Evolutionary conservation across 1,140 invertebrate genomes (phyloP).

Genomic region (Drosophila arawakana): DNA sequence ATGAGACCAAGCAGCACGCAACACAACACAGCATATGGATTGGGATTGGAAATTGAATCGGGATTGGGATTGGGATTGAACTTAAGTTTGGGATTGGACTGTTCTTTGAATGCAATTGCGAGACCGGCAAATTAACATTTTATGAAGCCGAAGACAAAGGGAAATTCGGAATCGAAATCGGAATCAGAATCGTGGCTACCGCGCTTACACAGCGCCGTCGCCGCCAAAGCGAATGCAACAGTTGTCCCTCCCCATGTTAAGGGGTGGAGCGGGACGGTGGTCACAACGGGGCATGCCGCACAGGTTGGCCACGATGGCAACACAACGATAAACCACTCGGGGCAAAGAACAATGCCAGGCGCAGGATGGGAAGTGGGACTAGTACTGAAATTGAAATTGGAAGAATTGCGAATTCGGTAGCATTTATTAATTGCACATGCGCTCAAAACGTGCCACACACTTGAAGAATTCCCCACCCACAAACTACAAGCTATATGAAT

Average conservation of each 20-base stretch:
- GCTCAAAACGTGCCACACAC: conserved; percentile 68
- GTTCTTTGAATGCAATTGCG: conserved; percentile 76
- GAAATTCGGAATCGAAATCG: conserved; percentile 71
- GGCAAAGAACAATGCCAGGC: conserved; percentile 57
- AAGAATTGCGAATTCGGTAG: conserved; percentile 56
- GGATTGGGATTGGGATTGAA: conserved; percentile 23
- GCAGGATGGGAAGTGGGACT: background rate
- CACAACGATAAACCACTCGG: conserved; percentile 61
- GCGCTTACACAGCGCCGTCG: conserved; percentile 65
- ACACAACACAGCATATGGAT: conserved; percentile 25
- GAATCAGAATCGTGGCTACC: conserved; percentile 78
- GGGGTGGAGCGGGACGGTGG: background rate
- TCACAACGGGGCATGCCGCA: conserved; percentile 5
- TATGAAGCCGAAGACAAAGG: conserved; percentile 80
- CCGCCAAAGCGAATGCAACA: conserved; percentile 58
- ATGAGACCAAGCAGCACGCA: conserved; percentile 46
- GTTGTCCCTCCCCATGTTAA: background rate
- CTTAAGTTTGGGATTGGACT: conserved; percentile 22
- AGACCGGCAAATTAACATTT: conserved; percentile 79
- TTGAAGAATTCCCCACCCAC: background rate
- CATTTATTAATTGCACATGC: conserved; percentile 82
- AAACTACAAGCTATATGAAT: background rate
- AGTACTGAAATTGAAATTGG: conserved; percentile 3
- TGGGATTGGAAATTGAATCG: conserved; percentile 23
- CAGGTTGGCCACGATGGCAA: conserved; percentile 53